Conservation (phyloP, 2,888 invertebrate species). For the Lysandra coridon region DNA sequence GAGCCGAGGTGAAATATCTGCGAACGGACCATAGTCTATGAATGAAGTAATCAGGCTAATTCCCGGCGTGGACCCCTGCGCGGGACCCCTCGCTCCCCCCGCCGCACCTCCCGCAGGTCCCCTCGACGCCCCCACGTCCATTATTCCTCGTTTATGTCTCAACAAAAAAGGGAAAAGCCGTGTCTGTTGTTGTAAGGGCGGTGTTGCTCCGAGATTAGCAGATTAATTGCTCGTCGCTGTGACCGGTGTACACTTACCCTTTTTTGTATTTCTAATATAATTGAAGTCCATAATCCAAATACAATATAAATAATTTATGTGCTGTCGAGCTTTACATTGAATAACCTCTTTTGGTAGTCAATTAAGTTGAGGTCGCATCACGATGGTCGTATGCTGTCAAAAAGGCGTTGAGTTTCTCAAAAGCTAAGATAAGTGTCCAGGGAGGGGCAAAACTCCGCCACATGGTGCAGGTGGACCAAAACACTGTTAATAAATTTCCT, state of each 20-base stretch:
- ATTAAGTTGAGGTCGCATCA: too few relatives aligned
- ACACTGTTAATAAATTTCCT: too few relatives aligned
- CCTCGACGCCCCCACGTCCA: slow-evolving; percentile 6
- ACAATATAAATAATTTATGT: too few relatives aligned
- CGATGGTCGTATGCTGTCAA: too few relatives aligned
- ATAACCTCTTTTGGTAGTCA: too few relatives aligned
- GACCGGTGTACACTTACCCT: neutral
- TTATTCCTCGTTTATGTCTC: slow-evolving; percentile 30
- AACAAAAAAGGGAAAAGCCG: slow-evolving; percentile 25
- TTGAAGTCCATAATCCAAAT: too few relatives aligned
- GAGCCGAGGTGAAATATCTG: slow-evolving; percentile 26
- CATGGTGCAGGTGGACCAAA: too few relatives aligned
- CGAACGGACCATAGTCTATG: slow-evolving; percentile 1
- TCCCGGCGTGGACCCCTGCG: slow-evolving; percentile 15
- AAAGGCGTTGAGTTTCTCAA: too few relatives aligned
- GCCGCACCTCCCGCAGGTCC: neutral
- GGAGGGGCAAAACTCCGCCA: too few relatives aligned
- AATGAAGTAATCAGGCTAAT: slow-evolving; percentile 27
- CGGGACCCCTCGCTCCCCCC: neutral
- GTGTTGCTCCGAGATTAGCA: slow-evolving; percentile 7
- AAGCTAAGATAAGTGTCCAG: too few relatives aligned
- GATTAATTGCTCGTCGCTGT: neutral
- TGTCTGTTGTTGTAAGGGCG: slow-evolving; percentile 24
- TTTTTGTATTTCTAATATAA: neutral
- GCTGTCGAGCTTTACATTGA: too few relatives aligned